Evolutionary conservation across 2,797 vertebrate genomes (phyloP).

Genomic region (Microctenopoma steveboyesi): DNA sequence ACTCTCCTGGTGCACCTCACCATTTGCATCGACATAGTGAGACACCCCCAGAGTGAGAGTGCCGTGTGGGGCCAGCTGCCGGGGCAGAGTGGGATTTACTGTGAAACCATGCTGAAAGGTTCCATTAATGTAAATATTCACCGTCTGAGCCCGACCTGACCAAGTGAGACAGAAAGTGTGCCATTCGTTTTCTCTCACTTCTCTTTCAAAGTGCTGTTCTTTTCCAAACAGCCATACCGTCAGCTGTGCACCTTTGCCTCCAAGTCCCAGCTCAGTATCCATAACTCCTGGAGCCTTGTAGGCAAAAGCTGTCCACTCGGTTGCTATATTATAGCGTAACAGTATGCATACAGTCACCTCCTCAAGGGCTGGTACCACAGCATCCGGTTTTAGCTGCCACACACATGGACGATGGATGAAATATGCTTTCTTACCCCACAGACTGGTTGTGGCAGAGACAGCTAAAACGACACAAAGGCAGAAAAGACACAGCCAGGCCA

Average conservation of each 20-base stretch:
- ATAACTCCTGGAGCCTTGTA: conserved; percentile 70
- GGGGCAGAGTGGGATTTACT: neutral
- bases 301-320: conserved; percentile 80
- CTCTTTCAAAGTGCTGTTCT: neutral
- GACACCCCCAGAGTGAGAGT: conserved; percentile 80
- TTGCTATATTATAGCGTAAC: conserved; percentile 5
- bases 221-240: conserved; percentile 72
- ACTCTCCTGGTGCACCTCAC: conserved; percentile 36
- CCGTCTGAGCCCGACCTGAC: conserved; percentile 52
- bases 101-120: neutral
- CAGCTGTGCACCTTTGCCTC: conserved; percentile 44
- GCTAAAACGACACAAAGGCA: conserved; percentile 15
- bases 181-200: conserved; percentile 61
- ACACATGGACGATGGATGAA: conserved; percentile 41
- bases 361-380: conserved; percentile 67
- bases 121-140: conserved; percentile 76
- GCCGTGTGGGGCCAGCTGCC: conserved; percentile 66
- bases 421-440: conserved; percentile 77
- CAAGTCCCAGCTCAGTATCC: conserved; percentile 74
- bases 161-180: conserved; percentile 80
- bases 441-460: conserved; percentile 58
- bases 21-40: conserved; percentile 58
- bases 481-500: neutral
- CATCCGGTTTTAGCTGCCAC: conserved; percentile 69
- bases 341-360: conserved; percentile 78